Evolutionary conservation across 2,113 vertebrate genomes (phyloP), one percentile per base, ranked within the genome.

Genomic region (Cyprinus carpio): DNA sequence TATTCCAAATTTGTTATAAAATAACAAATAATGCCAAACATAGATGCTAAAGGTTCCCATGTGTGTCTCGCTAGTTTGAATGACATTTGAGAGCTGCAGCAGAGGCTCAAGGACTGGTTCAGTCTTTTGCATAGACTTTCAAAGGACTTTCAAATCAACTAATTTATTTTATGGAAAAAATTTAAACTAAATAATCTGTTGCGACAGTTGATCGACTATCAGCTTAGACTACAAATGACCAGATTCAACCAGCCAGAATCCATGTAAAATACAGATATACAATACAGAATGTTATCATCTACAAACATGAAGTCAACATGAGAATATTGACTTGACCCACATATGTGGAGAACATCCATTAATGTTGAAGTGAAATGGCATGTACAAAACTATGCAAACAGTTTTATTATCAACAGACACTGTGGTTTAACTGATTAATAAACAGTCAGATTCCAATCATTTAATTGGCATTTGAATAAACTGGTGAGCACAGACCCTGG

Each of bases 401-500:
- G 0, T 40, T 0, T 43, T 43, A 18, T 46, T 79, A 60, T 60
- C 27, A 64, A 15, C 16, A 60, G 9, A 60, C 6, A 1, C 20
- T 8, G n/a, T 65, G n/a, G 40, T 31, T 15, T n/a, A 54, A 71
- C 43, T 82, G 80, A 71, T 82, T 82, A 82, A 82, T 54, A 82
- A 34, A 31, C 46, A 82, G 10, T 1, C 46, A 69, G 80, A 82
- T 82, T 82, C 46, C 43, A 82, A 82, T 82, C 80, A 82, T 82
- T 54, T 82, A 69, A 82, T 82, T 82, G 80, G 16, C 43, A 31
- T 82, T 82, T 82, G 64, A 82, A 54, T 82, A 82, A 82, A 71
- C 40, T 49, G 43, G 64, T 71, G 27, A 31, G 80, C 15, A 1
- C 18, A 31, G 43, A 71, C 64, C 80, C 80, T 82, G 80, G 80